Conservation (phyloP, 1,140 invertebrate species). For the Olivierus martensii region DNA sequence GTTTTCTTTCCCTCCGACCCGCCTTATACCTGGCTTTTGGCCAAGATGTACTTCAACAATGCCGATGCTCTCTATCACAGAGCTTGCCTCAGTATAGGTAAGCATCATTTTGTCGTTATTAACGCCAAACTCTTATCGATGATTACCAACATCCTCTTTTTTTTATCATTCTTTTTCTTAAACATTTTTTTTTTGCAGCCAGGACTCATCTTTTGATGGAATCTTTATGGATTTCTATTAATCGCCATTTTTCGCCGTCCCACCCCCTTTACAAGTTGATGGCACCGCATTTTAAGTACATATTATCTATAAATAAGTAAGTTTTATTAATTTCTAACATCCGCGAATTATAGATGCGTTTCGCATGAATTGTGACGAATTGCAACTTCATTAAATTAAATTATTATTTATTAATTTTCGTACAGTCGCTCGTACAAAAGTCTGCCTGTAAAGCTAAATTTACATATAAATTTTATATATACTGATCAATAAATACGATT, state of each 20-base stretch:
- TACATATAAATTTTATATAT: too few species aligned
- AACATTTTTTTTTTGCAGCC: conserved; percentile 23
- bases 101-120: not conserved
- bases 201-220: conserved; percentile 38
- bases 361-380: conserved; percentile 25
- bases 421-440: too few species aligned
- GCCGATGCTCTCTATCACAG: conserved; percentile 37
- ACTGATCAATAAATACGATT: too few species aligned
- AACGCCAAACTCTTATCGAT: too few species aligned
- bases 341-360: conserved; percentile 22
- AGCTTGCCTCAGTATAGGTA: conserved; percentile 34
- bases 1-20: conserved; percentile 35
- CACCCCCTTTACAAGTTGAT: conserved; percentile 37
- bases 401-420: too few species aligned
- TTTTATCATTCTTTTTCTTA: too few species aligned
- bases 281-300: conserved; percentile 36
- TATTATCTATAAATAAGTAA: conserved; percentile 34
- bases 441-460: too few species aligned
- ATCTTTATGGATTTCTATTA: conserved; percentile 31
- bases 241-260: conserved; percentile 30
- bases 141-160: too few species aligned
- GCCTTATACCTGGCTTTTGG: conserved; percentile 33
- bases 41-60: conserved; percentile 40
- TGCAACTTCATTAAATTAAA: not conserved
- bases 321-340: conserved; percentile 1